Base-by-base conservation (phyloP, 2,113 vertebrate genomes). In the Stegostoma tigrinum region DNA sequence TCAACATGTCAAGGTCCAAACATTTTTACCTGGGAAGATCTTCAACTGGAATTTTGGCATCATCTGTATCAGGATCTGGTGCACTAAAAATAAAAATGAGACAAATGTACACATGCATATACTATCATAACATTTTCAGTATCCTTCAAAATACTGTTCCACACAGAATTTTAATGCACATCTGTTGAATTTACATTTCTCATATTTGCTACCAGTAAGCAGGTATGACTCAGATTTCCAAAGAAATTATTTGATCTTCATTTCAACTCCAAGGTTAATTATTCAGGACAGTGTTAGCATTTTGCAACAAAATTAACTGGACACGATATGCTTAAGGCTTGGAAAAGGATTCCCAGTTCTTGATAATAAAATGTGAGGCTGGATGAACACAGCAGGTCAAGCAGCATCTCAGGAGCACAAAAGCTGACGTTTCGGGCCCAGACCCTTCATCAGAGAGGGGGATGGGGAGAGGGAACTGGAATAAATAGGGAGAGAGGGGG, bases 41-140 rank as follows among this genome's bases (percentile, higher is more conserved):
- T 96, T 98, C 98, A 94, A 98, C 98, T 94, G 99, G 98, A 97
- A 99, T 99, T 1, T 96, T 34, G 0, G 98, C 98, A 23, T 99
- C 99, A 91, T 97, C 95, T 66, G 97, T 96, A 94, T 97, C 97
- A 42, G 98, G 98, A 95, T 98, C 98, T 86, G 99, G 98, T 96
- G 98, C 97, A 94, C 99, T 99, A 96, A 67, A 97, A 67, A 96
- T 70, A 97, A 94, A 94, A 94, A 96, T 93, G 10, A 78, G 48
- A 89, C 55, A 61, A 83, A 72, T 0, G 80, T 23, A 94, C 7
- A 94, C 70, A 55, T 66, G 10, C n/a, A 66, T 38, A 38, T 38
- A 30, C 21, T 66, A 66, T 23, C 4, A 5, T 1, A 38, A 23
- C 15, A 67, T 93, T 93, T 66, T n/a, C 61, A n/a, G 61, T 45